Conservation (phyloP, 2,888 invertebrate species). For the Eumacrocentrus americanus region DNA sequence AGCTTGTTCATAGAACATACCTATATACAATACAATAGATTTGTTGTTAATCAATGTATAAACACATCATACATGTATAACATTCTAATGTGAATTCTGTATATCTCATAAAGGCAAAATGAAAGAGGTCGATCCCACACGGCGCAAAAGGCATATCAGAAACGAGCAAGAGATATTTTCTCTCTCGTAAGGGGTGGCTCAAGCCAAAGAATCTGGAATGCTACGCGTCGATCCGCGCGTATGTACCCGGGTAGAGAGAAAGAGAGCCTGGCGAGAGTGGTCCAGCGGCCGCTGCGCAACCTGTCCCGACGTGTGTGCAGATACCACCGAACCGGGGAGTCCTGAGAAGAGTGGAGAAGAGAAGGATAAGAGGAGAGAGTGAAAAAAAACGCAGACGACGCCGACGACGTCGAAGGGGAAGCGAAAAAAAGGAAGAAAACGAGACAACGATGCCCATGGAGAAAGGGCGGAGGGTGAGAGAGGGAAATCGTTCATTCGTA, state of each 20-base stretch:
- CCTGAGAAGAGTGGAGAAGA: slow-evolving; percentile 25
- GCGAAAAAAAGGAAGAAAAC: slow-evolving; percentile 29
- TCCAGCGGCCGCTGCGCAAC: no score
- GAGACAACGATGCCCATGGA: slow-evolving; percentile 33
- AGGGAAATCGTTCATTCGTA: slow-evolving; percentile 31
- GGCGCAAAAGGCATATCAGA: neutral
- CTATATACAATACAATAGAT: no score
- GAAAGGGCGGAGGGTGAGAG: slow-evolving; percentile 41
- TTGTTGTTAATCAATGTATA: no score
- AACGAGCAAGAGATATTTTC: neutral
- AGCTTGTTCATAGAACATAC: no score
- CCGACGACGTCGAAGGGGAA: slow-evolving; percentile 23
- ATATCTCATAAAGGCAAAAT: no score
- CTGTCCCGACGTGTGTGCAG: slow-evolving; percentile 21
- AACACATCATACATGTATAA: no score
- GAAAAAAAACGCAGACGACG: slow-evolving; percentile 26
- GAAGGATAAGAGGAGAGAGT: slow-evolving; percentile 15
- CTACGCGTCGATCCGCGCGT: slow-evolving; percentile 30
- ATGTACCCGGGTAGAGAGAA: slow-evolving; percentile 18
- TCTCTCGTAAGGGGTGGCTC: slow-evolving; percentile 10
- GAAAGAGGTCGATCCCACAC: slow-evolving; percentile 21
- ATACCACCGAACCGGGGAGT: slow-evolving; percentile 14
- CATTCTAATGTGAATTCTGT: no score
- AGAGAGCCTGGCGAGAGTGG: slow-evolving; percentile 13
- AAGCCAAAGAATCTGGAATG: slow-evolving; percentile 35